These are phyloP conservation scores for Bombus ignitus DNA, from an alignment of 1,140 invertebrate species.

Conservation along the genomic window DNA sequence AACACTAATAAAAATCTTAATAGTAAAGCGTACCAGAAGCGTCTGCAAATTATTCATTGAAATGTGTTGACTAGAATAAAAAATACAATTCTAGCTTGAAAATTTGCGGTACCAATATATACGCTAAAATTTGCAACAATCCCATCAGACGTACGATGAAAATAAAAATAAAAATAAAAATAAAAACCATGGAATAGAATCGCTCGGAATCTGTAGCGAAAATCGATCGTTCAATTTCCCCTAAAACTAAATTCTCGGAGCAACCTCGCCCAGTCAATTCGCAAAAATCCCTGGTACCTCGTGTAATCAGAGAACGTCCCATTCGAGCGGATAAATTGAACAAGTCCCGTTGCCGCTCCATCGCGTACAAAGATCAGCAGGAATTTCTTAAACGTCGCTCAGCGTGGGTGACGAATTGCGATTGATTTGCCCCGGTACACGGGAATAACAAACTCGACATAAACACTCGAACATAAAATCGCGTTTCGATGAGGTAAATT, in stretches of 20 bases:
- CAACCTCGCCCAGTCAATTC: background rate
- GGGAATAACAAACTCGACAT: background rate
- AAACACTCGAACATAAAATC: too few species aligned
- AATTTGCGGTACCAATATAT: background rate
- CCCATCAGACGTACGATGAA: background rate
- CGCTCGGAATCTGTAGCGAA: background rate
- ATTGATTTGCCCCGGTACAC: background rate
- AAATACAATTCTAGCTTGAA: background rate
- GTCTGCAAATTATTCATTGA: background rate
- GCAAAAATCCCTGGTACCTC: conserved; percentile 12
- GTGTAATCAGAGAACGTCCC: conserved; percentile 15
- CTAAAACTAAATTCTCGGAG: conserved; percentile 16
- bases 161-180: conserved; percentile 12
- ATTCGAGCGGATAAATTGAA: conserved; percentile 35
- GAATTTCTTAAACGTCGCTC: conserved; percentile 15
- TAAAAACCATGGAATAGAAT: background rate
- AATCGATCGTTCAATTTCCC: conserved; percentile 24
- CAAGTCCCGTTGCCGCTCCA: background rate
- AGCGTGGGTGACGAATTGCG: background rate
- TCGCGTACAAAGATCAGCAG: background rate
- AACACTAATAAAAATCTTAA: background rate
- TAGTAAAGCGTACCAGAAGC: background rate
- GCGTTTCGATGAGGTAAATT: background rate
- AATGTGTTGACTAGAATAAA: background rate
- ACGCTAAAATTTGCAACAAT: background rate